A percentile compares a stretch with the other conserved stretches of the same genome.
These are phyloP conservation scores for Sardinella longiceps DNA, from an alignment of 2,797 vertebrate species.

Conservation along the genomic window DNA sequence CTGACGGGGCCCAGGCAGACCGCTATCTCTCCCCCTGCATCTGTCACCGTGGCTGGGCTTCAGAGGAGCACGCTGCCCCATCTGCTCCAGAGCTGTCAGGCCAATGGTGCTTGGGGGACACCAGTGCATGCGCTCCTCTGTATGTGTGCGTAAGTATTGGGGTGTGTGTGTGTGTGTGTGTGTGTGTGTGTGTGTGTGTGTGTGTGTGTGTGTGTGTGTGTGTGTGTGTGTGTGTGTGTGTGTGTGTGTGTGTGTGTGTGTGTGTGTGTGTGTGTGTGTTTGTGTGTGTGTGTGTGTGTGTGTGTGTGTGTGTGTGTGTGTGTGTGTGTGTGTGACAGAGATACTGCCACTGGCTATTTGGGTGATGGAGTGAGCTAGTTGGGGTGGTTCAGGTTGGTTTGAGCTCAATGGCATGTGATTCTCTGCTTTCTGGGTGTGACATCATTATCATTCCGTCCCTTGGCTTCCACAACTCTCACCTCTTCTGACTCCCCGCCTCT, in stretches of 20 bases:
- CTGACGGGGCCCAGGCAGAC: background rate
- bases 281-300: background rate
- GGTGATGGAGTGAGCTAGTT: conserved; percentile 17
- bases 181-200: conserved; percentile 23
- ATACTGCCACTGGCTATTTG: conserved; percentile 19
- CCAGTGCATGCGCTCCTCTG: conserved; percentile 19
- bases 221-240: background rate
- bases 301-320: conserved; percentile 28
- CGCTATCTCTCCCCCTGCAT: conserved; percentile 23
- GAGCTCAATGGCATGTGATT: conserved; percentile 5
- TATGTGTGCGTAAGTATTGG: background rate
- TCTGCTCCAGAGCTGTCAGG: conserved; percentile 35
- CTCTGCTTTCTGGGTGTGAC: conserved; percentile 16
- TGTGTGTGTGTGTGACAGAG: background rate
- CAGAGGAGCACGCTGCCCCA: conserved; percentile 34
- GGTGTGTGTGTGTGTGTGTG: conserved; percentile 18
- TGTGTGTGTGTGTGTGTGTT: background rate
- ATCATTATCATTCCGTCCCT: conserved; percentile 19
- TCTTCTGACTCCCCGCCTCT: background rate
- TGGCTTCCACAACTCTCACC: background rate
- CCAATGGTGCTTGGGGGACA: conserved; percentile 28
- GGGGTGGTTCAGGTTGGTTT: conserved; percentile 1
- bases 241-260: conserved; percentile 25
- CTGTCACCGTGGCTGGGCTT: conserved; percentile 25
- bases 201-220: background rate